A percentile compares a stretch with the other conserved stretches of the same genome.
phyloP scores from a whole-genome alignment of 2,113 vertebrate genomes.

The Semnornis frantzii region DNA sequence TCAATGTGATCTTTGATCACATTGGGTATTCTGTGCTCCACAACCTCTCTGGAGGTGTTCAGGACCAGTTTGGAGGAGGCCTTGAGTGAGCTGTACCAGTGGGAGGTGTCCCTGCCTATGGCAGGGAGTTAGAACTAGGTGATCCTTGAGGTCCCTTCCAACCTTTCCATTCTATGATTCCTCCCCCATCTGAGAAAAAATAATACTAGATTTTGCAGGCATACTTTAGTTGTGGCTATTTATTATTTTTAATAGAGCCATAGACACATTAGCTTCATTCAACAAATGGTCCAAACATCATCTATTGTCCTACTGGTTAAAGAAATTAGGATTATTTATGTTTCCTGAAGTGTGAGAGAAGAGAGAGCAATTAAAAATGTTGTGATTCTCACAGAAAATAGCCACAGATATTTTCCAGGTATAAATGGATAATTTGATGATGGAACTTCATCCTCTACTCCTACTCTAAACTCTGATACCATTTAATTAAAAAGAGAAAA shows the following conservation, averaged over 20 bases:
- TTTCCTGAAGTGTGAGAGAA: not conserved
- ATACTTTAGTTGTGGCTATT: not conserved
- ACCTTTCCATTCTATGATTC: not conserved
- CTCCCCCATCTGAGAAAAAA: not conserved
- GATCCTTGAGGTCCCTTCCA: too few relatives aligned
- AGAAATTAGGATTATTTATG: not conserved
- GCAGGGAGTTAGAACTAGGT: too few relatives aligned
- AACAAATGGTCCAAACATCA: not conserved
- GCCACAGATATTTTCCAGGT: not conserved
- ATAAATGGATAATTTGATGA: not conserved
- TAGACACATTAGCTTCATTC: not conserved
- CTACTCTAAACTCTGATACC: not conserved
- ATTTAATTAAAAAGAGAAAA: not conserved
- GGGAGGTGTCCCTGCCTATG: too few relatives aligned
- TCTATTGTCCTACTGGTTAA: not conserved
- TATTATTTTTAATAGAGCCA: not conserved
- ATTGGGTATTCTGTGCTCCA: too few relatives aligned
- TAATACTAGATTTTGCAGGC: not conserved
- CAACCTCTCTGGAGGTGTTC: too few relatives aligned
- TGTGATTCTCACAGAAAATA: not conserved
- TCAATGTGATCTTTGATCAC: too few relatives aligned
- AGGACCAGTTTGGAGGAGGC: too few relatives aligned
- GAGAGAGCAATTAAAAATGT: not conserved
- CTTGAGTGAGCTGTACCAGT: too few relatives aligned
- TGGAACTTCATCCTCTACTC: not conserved